Base-by-base conservation (phyloP, 2,888 invertebrate species). In the Patella pellucida region DNA sequence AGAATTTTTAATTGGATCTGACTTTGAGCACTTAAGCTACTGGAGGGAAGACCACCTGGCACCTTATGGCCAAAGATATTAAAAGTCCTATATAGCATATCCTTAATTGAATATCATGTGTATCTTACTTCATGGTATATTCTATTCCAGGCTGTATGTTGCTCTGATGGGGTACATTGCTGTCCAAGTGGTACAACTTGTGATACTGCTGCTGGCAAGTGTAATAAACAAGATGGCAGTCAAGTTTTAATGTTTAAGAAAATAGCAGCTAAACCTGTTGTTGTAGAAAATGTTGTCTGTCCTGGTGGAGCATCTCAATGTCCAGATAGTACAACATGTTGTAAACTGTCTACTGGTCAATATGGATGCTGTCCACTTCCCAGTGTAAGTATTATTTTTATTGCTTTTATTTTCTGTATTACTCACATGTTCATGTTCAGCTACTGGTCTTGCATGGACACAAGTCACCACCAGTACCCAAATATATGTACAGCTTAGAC, bases 91-190 rank as follows among this genome's bases (percentile, higher is more conserved):
- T n/a, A n/a, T n/a, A n/a, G n/a, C n/a, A n/a, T n/a, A n/a, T n/a
- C n/a, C n/a, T n/a, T n/a, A n/a, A n/a, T n/a, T n/a, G n/a, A n/a
- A n/a, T n/a, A n/a, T n/a, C n/a, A n/a, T n/a, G n/a, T n/a, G n/a
- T n/a, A 27, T 27, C 27, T 27, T 27, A 27, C 27, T 27, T 27
- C 27, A 27, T 27, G 3, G 1, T 27, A 2, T 27, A 27, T 27
- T 2, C n/a, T 62, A 52, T 41, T 69, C 3, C 74, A 86, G 85
- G 89, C 88, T 41, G 84, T 85, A 7, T 90, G 90, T 72, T 90
- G 90, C 80, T 68, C 74, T 52, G 90, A 90, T 77, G 76, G 81
- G 16, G 41, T 82, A 7, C 89, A 90, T 76, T 90, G 90, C 81
- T 90, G 90, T 81, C 88, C 85, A 4, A 19, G 78, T 54, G 84